Percentiles rank a stretch among this genome's conserved stretches.
Evolutionary conservation across 2,797 vertebrate genomes (phyloP).

Genomic region (Cacajao melanocephalus): DNA sequence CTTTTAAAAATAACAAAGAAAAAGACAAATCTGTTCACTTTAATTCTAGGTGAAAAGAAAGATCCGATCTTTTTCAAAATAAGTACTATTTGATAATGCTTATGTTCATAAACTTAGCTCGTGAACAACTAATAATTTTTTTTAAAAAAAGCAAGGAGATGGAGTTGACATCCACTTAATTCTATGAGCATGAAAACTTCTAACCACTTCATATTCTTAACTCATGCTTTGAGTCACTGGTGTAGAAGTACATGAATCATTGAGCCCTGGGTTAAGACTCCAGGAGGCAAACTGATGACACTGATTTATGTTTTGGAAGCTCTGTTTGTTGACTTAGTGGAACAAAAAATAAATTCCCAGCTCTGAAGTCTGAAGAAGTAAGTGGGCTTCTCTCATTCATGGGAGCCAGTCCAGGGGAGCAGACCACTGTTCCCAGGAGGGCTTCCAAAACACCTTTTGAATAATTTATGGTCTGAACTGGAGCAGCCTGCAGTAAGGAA

Average conservation of each 20-base stretch:
- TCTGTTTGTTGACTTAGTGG: background rate
- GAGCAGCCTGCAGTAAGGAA: background rate
- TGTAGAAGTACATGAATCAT: background rate
- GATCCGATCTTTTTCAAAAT: background rate
- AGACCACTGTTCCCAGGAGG: slow-evolving; percentile 42
- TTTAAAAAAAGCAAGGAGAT: background rate
- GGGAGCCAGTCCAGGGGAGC: background rate
- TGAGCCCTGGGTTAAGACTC: background rate
- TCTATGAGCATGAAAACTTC: background rate
- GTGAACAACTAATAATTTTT: slow-evolving; percentile 4
- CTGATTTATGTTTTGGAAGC: background rate
- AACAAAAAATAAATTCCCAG: slow-evolving; percentile 23
- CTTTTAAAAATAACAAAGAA: slow-evolving; percentile 8
- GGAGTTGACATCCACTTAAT: background rate
- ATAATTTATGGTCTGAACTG: slow-evolving; percentile 25
- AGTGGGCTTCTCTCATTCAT: slow-evolving; percentile 24
- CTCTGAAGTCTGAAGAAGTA: background rate
- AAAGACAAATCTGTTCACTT: background rate
- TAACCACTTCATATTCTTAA: background rate
- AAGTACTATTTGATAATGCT: background rate
- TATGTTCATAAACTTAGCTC: background rate
- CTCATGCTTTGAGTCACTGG: background rate
- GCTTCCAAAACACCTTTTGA: slow-evolving; percentile 21
- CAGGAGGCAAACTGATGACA: background rate
- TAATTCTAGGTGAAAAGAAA: slow-evolving; percentile 30